Conservation (phyloP, 2,113 vertebrate genomes). For the Lepidothrix coronata region DNA sequence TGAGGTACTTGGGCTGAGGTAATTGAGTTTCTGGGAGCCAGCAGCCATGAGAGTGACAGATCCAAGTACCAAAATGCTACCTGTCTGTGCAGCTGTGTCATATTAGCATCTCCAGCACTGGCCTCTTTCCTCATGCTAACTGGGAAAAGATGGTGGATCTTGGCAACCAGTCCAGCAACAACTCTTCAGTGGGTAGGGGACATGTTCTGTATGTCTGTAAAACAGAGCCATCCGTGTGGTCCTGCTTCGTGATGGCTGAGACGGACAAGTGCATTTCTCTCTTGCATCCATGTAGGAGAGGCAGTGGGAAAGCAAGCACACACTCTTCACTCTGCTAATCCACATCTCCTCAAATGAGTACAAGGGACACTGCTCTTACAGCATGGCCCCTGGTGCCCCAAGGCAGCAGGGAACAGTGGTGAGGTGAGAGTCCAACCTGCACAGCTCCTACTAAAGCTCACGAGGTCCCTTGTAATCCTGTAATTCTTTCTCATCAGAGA, state of each 20-base stretch:
- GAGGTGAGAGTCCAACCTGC: background rate
- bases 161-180: background rate
- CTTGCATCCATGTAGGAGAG: background rate
- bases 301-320: rapidly evolving
- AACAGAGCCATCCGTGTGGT: rapidly evolving
- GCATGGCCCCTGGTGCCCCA: background rate
- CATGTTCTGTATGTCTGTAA: background rate
- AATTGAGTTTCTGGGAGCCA: background rate
- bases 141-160: background rate
- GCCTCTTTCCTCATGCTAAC: background rate
- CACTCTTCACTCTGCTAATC: background rate
- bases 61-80: background rate
- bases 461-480: background rate
- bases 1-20: background rate
- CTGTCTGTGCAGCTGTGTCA: background rate
- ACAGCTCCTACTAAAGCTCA: background rate
- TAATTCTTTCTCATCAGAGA: background rate
- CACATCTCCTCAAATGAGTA: background rate
- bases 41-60: background rate
- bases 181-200: background rate
- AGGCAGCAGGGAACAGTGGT: background rate
- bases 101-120: background rate
- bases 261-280: background rate
- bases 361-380: background rate
- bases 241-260: background rate